Base-by-base conservation (phyloP, 2,888 invertebrate species). In the Caenorhabditis plicata region DNA sequence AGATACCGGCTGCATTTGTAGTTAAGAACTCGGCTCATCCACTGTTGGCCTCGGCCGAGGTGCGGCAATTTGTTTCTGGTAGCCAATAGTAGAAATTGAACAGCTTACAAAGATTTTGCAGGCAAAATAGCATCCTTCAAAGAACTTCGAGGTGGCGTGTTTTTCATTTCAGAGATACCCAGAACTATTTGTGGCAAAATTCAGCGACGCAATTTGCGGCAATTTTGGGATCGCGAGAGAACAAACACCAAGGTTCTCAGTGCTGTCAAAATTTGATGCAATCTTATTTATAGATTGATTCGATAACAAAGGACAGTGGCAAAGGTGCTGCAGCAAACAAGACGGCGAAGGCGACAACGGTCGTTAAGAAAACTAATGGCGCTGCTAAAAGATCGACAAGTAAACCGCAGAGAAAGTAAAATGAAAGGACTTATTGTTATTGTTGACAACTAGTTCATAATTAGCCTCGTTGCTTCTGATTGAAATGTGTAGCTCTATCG, bases 91-190 rank as follows among this genome's bases (percentile, higher is more conserved):
- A 31, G 4, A 11, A 27, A 29, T 17, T 27, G 9, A 38, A n/a
- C 15, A 7, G 15, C 33, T 11, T 25, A 33, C 4, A 36, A 25
- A 22, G 40, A 25, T 13, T 11, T 53, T 74, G 29, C 40, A 75
- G 77, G 74, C 20, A 77, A 78, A 45, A 74, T 78, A 11, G 65
- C 75, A 3, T 65, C 66, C 13, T 74, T 78, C 68, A 78, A 77
- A 49, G 78, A 78, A 38, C 65, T 78, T 5, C 63, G 75, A 15
- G 77, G 77, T 29, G 74, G 75, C n/a, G 74, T 78, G 1, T 78
- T 73, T 45, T 78, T 78, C 58, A 68, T 78, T 25, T 68, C 74
- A 2, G 78, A 78, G 31, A 78, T 78, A 48, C 78, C 78, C 1
- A 52, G 78, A 46, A 74, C 66, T 42, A 47, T 63, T 4, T 73